These are phyloP conservation scores for Troides oblongomaculatus DNA, from an alignment of 2,888 invertebrate genomes.

Conservation along the genomic window DNA sequence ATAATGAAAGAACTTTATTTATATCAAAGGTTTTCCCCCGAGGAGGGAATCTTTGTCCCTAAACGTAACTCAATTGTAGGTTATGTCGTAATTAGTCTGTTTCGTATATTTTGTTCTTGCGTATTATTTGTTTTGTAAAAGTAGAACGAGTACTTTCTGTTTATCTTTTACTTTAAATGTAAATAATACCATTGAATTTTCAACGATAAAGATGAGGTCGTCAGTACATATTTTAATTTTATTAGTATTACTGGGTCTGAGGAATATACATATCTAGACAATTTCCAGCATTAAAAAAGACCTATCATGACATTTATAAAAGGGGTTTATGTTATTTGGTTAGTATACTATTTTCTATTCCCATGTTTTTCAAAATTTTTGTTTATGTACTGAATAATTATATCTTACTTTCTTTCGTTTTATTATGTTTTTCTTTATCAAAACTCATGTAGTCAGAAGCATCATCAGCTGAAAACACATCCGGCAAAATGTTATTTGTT, in stretches of 20 bases:
- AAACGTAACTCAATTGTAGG: slow-evolving; percentile 28
- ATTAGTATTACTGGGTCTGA: too few relatives aligned
- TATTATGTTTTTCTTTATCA: not conserved
- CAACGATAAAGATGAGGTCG: not conserved
- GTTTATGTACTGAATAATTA: not conserved
- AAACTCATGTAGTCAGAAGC: not conserved
- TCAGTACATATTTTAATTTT: not conserved
- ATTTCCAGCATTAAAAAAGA: too few relatives aligned
- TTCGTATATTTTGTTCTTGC: slow-evolving; percentile 14
- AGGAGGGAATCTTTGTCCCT: slow-evolving; percentile 25
- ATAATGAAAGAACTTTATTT: slow-evolving; percentile 31
- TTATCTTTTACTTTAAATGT: not conserved
- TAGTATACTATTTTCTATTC: too few relatives aligned
- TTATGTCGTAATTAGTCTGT: slow-evolving; percentile 25
- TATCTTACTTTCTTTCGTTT: not conserved
- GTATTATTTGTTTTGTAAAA: not conserved
- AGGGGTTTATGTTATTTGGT: too few relatives aligned
- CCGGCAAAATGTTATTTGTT: slow-evolving; percentile 3
- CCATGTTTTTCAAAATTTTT: not conserved
- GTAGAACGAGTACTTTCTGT: not conserved
- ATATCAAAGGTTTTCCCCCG: slow-evolving; percentile 29
- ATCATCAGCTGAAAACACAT: not conserved
- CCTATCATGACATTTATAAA: too few relatives aligned
- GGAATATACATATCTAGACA: too few relatives aligned
- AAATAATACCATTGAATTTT: too few relatives aligned